These are phyloP conservation scores for Pristionchus mayeri DNA, from an alignment of 2,888 invertebrate genomes.

Conservation along the genomic window DNA sequence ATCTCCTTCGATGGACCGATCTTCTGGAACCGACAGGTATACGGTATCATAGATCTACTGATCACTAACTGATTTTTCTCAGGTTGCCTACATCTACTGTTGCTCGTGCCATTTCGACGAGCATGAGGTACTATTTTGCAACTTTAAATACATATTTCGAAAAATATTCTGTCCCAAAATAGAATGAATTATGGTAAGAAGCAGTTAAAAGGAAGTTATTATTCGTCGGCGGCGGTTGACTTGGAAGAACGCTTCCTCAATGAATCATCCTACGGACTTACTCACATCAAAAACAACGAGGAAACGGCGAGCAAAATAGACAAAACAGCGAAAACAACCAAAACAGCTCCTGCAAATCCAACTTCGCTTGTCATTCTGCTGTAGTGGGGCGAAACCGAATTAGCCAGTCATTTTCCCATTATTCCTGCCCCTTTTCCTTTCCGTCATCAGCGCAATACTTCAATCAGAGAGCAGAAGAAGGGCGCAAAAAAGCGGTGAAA, in stretches of 20 bases:
- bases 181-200: too few species aligned
- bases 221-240: too few species aligned
- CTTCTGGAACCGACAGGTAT: conserved; percentile 75
- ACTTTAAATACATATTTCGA: too few species aligned
- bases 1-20: conserved; percentile 75
- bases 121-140: too few species aligned
- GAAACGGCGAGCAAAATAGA: background rate
- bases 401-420: too few species aligned
- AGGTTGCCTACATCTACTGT: conserved; percentile 68
- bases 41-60: background rate
- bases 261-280: too few species aligned
- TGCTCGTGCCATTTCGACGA: conserved; percentile 76
- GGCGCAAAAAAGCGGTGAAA: background rate
- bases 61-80: conserved; percentile 12
- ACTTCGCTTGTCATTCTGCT: too few species aligned
- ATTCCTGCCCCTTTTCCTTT: background rate
- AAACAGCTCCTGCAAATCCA: too few species aligned
- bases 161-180: too few species aligned
- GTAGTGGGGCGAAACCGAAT: too few species aligned
- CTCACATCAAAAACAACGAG: background rate
- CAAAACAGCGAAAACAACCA: background rate
- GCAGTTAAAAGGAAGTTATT: too few species aligned
- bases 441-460: background rate
- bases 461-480: background rate
- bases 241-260: too few species aligned